phyloP scores from a whole-genome alignment of 2,113 vertebrate genomes.

The Tetrao urogallus region DNA sequence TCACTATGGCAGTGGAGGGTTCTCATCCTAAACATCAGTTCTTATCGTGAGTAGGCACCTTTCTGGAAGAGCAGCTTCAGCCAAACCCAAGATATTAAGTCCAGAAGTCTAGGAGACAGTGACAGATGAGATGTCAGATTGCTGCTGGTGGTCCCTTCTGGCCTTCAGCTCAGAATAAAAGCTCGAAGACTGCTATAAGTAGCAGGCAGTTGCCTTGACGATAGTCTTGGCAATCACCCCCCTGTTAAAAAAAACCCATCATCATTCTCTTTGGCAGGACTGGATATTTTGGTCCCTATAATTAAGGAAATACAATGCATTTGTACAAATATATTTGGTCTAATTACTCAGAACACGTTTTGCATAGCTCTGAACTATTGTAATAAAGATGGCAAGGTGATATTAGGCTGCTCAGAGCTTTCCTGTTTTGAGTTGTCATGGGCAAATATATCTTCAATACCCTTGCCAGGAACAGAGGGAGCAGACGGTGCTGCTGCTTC shows the following conservation, averaged over 20 bases:
- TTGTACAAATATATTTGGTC: not conserved
- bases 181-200: not conserved
- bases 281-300: not conserved
- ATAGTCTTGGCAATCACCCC: not conserved
- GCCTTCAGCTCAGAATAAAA: not conserved
- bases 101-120: not conserved
- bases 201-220: not conserved
- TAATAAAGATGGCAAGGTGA: not conserved
- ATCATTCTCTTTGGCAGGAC: not conserved
- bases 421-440: not conserved
- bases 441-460: not conserved
- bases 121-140: not conserved
- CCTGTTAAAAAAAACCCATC: not conserved
- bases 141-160: not conserved
- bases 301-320: not conserved
- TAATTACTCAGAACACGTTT: not conserved
- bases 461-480: constrained; percentile 15
- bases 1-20: not conserved
- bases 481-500: constrained; percentile 24
- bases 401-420: not conserved
- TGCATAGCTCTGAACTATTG: not conserved
- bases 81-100: not conserved
- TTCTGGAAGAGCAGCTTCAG: not conserved
- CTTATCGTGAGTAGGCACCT: not conserved
- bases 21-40: not conserved